A percentile compares a stretch with the other conserved stretches of the same genome.
phyloP scores from a whole-genome alignment of 2,888 invertebrate species.

The Pachycephus smyrnensis region DNA sequence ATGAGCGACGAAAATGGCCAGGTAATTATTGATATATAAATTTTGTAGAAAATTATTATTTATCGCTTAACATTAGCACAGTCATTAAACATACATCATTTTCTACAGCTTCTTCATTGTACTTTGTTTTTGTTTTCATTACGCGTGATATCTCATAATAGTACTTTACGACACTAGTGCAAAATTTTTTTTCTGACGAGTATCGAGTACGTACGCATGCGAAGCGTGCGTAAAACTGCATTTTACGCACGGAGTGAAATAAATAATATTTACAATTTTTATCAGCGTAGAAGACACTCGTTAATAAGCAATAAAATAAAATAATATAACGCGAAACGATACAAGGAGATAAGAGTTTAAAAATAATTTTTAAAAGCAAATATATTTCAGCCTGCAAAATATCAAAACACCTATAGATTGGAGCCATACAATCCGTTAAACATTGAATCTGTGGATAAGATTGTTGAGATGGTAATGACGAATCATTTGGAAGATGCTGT shows the following conservation, averaged over 20 bases:
- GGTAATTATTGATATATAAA: too few relatives aligned
- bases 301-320: neutral
- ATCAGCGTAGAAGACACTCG: neutral
- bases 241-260: too few relatives aligned
- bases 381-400: slow-evolving; percentile 60
- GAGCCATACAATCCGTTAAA: slow-evolving; percentile 75
- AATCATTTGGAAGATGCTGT: slow-evolving; percentile 71
- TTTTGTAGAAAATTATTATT: too few relatives aligned
- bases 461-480: slow-evolving; percentile 72
- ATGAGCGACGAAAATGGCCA: slow-evolving; percentile 34
- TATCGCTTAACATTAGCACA: neutral
- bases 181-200: too few relatives aligned
- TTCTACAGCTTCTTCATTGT: neutral
- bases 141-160: neutral
- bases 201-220: too few relatives aligned
- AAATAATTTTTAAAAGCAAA: neutral
- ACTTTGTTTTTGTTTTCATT: neutral
- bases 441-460: slow-evolving; percentile 72
- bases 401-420: slow-evolving; percentile 76
- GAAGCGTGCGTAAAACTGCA: too few relatives aligned
- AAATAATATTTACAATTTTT: neutral
- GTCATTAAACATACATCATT: neutral
- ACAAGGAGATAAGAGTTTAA: neutral
- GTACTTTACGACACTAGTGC: too few relatives aligned
- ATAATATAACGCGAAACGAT: neutral